Base-by-base conservation (phyloP, 2,113 vertebrate species). In the Bungarus multicinctus region DNA sequence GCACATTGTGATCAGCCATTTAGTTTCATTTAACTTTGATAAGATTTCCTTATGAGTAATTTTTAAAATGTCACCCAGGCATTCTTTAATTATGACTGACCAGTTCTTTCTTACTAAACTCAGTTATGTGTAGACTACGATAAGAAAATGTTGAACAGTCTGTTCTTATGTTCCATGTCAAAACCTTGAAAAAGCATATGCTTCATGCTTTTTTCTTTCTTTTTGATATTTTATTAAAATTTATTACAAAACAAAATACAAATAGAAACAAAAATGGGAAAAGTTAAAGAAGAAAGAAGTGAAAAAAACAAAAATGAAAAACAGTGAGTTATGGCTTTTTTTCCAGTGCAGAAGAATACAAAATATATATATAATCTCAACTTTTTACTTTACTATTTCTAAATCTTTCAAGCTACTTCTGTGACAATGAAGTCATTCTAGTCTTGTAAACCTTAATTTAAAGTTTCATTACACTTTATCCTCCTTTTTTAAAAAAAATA, bases 61-160 rank as follows among this genome's bases (percentile, higher is more conserved):
- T 95, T 94, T 4, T 1, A 27, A 91, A 4, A 90, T 58, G 69
- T 90, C 50, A 52, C 22, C 0, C 64, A 69, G 39, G 85, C 94
- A 92, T 55, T n/a, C 55, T 93, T 55, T 91, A 88, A 88, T 95
- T 95, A 85, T 93, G 93, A 52, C 47, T 95, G 90, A 88, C 91
- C 58, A 89, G 58, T 91, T 91, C 85, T 30, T 91, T 87, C 52
- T 54, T 91, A 0, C 91, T 93, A 57, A 22, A 25, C 91, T 30
- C 22, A 93, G 92, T 27, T 30, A 93, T 90, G 47, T 92, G 22
- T 55, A 58, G 7, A 90, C 92, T 96, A 92, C 92, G 88, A 91
- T 27, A 88, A 74, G 39, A 64, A 18, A 43, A 53, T 30, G n/a
- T 58, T 60, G 53, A 85, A 5, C 34, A 93, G 9, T 93, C 94